Conservation (phyloP, 2,888 invertebrate species). For the Rhamnusium bicolor region DNA sequence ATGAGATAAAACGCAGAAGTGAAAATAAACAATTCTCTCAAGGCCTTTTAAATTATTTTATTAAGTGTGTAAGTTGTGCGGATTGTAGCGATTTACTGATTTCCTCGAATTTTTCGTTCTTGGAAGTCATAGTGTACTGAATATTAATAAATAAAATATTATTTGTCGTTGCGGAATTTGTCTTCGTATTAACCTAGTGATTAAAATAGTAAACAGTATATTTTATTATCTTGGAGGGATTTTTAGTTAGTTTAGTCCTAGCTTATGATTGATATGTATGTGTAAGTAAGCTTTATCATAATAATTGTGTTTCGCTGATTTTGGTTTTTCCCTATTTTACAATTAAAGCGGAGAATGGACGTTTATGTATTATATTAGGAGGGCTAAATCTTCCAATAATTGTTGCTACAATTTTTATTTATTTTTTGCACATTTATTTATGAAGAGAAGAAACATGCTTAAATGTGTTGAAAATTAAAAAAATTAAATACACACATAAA, state of each 20-base stretch:
- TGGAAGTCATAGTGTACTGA: not conserved
- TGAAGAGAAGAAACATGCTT: too few species aligned
- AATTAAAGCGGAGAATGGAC: too few species aligned
- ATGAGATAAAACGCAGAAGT: not conserved
- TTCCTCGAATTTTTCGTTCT: conserved; percentile 13
- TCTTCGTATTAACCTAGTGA: not conserved
- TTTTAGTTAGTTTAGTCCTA: not conserved
- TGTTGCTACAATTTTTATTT: too few species aligned
- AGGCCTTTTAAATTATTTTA: conserved; percentile 5
- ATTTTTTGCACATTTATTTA: too few species aligned
- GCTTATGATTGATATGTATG: too few species aligned
- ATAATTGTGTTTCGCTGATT: too few species aligned
- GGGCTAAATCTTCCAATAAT: too few species aligned
- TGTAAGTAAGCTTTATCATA: too few species aligned
- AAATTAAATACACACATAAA: too few species aligned
- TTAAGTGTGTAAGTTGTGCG: not conserved
- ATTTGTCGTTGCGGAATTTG: not conserved
- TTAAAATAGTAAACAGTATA: not conserved
- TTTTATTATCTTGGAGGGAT: not conserved
- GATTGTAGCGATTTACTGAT: not conserved
- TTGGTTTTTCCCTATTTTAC: too few species aligned
- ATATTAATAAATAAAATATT: conserved; percentile 3
- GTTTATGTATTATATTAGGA: too few species aligned
- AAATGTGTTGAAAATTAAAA: too few species aligned
- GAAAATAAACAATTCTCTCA: conserved; percentile 23